A percentile compares a stretch with the other conserved stretches of the same genome.
Conservation (phyloP, 1,140 invertebrate genomes). For the Panulirus ornatus region DNA sequence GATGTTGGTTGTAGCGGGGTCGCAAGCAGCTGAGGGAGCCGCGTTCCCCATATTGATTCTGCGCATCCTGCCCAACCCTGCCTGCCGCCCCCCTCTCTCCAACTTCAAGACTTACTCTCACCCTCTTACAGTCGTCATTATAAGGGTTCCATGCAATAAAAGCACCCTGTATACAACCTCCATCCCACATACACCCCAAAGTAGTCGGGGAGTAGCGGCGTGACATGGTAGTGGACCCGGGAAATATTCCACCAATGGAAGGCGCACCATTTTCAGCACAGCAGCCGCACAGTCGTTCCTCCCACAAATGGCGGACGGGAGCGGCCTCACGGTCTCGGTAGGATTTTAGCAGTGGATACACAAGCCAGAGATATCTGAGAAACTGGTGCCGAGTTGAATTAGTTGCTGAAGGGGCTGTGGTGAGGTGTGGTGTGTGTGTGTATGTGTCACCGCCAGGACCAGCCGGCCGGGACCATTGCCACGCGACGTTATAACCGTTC, state of each 20-base stretch:
- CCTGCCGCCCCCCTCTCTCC: conserved; percentile 32
- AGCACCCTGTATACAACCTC: neutral
- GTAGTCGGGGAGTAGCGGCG: neutral
- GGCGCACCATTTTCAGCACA: conserved; percentile 53
- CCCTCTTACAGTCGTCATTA: neutral
- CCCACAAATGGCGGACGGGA: conserved; percentile 64
- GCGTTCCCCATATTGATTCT: conserved; percentile 65
- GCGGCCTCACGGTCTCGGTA: conserved; percentile 52
- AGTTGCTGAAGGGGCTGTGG: conserved; percentile 41
- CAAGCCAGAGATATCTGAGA: conserved; percentile 17
- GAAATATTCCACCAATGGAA: neutral
- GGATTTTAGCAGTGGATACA: conserved; percentile 55
- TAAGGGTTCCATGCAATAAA: conserved; percentile 50
- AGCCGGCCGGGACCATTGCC: conserved; percentile 30
- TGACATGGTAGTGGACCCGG: neutral
- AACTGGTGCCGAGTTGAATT: conserved; percentile 40
- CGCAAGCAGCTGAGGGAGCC: conserved; percentile 33
- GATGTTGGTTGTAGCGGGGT: conserved; percentile 25
- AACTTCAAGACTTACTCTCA: conserved; percentile 54
- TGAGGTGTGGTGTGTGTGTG: conserved; percentile 44
- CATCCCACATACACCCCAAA: neutral
- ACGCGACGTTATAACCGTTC: conserved; percentile 19
- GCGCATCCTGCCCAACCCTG: conserved; percentile 53
- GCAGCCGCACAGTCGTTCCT: conserved; percentile 48
- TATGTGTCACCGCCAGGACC: conserved; percentile 28